Conservation (phyloP, 2,113 vertebrate species). For the Chauna torquata region DNA sequence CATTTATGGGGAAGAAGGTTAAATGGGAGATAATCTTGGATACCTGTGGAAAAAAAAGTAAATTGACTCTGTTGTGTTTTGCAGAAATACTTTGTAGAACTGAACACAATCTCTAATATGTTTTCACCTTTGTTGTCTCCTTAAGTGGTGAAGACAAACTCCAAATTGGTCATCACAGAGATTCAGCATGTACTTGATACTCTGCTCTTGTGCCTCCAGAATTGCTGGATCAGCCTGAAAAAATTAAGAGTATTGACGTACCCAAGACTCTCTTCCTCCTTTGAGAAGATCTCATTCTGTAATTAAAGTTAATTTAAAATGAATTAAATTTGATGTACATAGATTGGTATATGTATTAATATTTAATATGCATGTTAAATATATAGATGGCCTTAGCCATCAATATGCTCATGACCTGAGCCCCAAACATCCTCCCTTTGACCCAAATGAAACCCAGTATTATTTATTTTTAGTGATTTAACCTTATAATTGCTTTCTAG, state of each 20-base stretch:
- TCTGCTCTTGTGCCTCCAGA: accelerated
- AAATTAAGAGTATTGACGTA: neutral
- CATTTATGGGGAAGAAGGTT: neutral
- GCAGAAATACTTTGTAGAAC: neutral
- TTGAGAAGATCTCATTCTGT: neutral
- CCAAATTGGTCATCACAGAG: neutral
- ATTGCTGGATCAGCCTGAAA: neutral
- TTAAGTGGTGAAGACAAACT: neutral
- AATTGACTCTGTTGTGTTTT: neutral
- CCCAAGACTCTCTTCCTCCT: neutral
- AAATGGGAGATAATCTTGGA: neutral
- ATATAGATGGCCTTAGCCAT: neutral
- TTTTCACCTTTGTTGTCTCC: neutral
- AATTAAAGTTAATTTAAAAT: neutral
- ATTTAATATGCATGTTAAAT: neutral
- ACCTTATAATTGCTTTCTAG: neutral
- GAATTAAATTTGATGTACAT: neutral
- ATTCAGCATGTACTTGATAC: accelerated
- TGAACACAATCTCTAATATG: accelerated
- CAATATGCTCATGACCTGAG: neutral
- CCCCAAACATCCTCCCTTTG: neutral
- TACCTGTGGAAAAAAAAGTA: neutral
- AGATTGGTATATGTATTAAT: neutral
- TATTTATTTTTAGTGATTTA: neutral
- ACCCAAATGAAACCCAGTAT: neutral